A percentile compares a stretch with the other conserved stretches of the same genome.
Conservation (phyloP, 2,888 invertebrate genomes). For the Agonopterix heracliana region DNA sequence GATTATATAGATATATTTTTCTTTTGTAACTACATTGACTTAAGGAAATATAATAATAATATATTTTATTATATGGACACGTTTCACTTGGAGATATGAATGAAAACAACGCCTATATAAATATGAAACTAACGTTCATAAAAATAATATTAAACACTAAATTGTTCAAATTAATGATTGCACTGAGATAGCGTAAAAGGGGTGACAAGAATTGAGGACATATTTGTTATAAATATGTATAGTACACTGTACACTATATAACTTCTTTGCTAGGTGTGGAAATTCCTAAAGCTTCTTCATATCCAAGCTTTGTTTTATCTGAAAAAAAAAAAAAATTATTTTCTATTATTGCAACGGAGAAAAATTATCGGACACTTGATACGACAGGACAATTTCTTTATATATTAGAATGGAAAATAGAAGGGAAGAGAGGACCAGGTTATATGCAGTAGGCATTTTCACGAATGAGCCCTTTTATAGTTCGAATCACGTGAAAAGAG, state of each 20-base stretch:
- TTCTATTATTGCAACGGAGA: too few relatives aligned
- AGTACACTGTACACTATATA: conserved; percentile 56
- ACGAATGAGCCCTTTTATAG: too few relatives aligned
- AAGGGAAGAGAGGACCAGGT: too few relatives aligned
- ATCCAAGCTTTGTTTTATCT: conserved; percentile 82
- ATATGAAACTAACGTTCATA: conserved; percentile 42
- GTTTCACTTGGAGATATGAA: conserved; percentile 49
- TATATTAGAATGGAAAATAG: too few relatives aligned
- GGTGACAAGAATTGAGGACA: conserved; percentile 38
- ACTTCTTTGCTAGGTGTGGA: conserved; percentile 94
- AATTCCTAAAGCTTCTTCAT: conserved; percentile 93
- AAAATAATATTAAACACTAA: conserved; percentile 43
- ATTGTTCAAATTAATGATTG: conserved; percentile 67
- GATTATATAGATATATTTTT: conserved; percentile 52
- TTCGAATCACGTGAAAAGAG: too few relatives aligned
- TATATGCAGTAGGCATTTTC: too few relatives aligned
- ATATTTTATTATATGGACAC: conserved; percentile 56
- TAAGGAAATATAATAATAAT: conserved; percentile 49
- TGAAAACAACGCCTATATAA: conserved; percentile 46
- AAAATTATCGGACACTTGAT: too few relatives aligned
- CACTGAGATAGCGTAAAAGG: conserved; percentile 57
- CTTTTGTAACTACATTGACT: conserved; percentile 47
- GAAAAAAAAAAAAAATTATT: conserved; percentile 23
- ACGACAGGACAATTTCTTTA: too few relatives aligned
- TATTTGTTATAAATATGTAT: conserved; percentile 12